Percentiles rank a stretch among this genome's conserved stretches.
phyloP scores from a whole-genome alignment of 1,140 invertebrate species.

The Kradibia gibbosae region DNA sequence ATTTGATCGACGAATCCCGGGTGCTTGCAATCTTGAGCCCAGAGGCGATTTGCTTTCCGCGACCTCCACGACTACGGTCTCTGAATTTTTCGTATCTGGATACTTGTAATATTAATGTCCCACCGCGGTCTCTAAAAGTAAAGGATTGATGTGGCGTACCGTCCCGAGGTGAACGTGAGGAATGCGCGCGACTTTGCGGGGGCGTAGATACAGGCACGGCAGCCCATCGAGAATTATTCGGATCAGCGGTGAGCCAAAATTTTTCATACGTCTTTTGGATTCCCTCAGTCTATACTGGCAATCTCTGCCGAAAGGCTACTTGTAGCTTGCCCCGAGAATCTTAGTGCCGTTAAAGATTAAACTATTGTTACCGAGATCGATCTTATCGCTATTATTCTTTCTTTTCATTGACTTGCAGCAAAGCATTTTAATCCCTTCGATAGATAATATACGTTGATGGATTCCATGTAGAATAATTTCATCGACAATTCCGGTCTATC shows the following conservation, averaged over 20 bases:
- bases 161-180: not conserved
- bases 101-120: slow-evolving; percentile 26
- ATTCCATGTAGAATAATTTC: not conserved
- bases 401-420: not conserved
- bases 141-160: not conserved
- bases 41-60: not conserved
- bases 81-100: not conserved
- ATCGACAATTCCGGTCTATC: too few species aligned
- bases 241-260: not conserved
- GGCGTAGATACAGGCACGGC: not conserved
- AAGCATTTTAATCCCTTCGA: not conserved
- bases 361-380: not conserved
- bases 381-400: not conserved
- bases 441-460: not conserved
- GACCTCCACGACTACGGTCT: not conserved
- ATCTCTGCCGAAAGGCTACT: not conserved
- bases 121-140: not conserved
- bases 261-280: not conserved
- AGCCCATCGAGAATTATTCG: not conserved
- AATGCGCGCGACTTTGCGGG: not conserved
- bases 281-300: too few species aligned
- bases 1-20: slow-evolving; percentile 11
- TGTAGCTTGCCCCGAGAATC: not conserved
- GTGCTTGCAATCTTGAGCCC: not conserved
- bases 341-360: not conserved